Evolutionary conservation across 2,797 vertebrate species (phyloP).

Genomic region (Heteromormyrus szaboi): DNA sequence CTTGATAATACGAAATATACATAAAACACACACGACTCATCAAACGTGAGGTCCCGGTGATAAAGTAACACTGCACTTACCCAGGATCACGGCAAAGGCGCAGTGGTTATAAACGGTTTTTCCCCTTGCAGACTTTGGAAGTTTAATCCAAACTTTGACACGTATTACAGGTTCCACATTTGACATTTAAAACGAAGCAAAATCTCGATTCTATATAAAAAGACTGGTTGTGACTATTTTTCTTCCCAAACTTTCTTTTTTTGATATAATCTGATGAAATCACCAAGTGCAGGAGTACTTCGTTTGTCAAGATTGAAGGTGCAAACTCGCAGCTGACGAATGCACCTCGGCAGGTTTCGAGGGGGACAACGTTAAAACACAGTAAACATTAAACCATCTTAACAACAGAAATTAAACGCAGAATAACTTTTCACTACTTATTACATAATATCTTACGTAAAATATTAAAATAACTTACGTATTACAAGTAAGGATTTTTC

Average conservation of each 20-base stretch:
- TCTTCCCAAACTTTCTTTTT: neutral
- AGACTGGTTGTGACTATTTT: neutral
- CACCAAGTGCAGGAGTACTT: neutral
- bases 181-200: neutral
- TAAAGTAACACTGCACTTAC: neutral
- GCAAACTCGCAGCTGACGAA: neutral
- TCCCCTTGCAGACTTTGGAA: neutral
- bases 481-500: neutral
- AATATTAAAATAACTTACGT: neutral
- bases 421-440: neutral
- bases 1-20: neutral
- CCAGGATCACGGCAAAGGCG: neutral
- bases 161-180: neutral
- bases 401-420: neutral
- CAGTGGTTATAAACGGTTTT: neutral
- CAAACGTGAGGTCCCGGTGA: neutral
- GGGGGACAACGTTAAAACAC: neutral
- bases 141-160: neutral
- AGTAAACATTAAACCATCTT: neutral
- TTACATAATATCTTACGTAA: neutral
- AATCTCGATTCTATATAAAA: neutral
- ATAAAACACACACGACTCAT: neutral
- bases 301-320: slow-evolving; percentile 4
- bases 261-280: neutral
- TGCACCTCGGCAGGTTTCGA: neutral